These are phyloP conservation scores for Craseonycteris thonglongyai DNA, from an alignment of 2,113 vertebrate species.

Conservation along the genomic window DNA sequence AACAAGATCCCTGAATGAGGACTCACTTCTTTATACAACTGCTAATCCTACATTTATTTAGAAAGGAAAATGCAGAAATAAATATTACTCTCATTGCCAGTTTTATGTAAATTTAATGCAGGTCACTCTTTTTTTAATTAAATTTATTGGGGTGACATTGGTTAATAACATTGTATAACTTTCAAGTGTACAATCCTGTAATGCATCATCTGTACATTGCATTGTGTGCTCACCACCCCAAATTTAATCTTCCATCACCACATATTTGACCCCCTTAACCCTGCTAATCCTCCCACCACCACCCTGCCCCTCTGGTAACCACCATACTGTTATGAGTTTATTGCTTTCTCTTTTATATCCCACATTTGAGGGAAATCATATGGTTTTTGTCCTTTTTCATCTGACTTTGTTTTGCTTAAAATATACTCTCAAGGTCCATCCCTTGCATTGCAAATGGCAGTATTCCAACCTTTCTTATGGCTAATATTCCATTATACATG, in stretches of 20 bases:
- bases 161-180: not conserved
- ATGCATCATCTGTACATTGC: not conserved
- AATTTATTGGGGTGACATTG: not conserved
- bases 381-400: not conserved
- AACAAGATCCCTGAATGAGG: not conserved
- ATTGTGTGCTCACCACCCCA: not conserved
- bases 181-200: not conserved
- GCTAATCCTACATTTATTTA: not conserved
- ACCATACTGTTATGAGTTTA: not conserved
- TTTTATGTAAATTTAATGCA: not conserved
- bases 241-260: not conserved
- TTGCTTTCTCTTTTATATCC: not conserved
- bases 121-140: not conserved
- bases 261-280: not conserved
- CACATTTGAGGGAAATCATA: not conserved
- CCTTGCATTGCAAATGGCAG: not conserved
- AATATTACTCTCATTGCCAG: not conserved
- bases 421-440: not conserved
- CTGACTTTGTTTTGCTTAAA: not conserved
- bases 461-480: not conserved
- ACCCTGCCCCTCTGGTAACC: not conserved
- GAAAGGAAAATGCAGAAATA: conserved; percentile 11
- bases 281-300: no score
- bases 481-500: not conserved
- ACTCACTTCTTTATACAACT: not conserved